Conservation (phyloP, 1,140 invertebrate species). For the Mycetomoellerius zeteki region DNA sequence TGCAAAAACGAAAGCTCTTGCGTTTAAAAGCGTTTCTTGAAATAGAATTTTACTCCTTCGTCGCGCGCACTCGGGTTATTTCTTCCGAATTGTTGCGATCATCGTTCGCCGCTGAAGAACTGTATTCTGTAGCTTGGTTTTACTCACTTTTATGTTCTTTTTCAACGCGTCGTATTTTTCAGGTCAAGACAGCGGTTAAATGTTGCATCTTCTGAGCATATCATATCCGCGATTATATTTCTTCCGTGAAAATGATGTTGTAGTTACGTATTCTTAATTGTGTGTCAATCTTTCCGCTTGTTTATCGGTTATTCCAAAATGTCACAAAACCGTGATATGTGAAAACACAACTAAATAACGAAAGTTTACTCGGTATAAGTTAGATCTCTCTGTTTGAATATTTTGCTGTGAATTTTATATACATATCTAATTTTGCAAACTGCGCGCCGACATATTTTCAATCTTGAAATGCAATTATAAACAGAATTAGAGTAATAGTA, state of each 20-base stretch:
- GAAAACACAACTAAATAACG: too few species aligned
- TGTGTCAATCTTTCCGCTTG: neutral
- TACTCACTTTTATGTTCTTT: conserved; percentile 9
- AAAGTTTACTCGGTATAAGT: too few species aligned
- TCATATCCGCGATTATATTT: neutral
- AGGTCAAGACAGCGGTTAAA: conserved; percentile 17
- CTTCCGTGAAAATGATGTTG: neutral
- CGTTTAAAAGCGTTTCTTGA: neutral
- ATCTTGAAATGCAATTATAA: too few species aligned
- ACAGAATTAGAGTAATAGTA: too few species aligned
- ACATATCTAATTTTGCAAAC: too few species aligned
- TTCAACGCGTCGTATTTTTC: neutral
- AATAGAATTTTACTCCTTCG: conserved; percentile 27
- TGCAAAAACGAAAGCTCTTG: neutral
- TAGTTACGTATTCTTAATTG: neutral
- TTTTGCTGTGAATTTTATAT: too few species aligned
- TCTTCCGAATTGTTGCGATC: conserved; percentile 39
- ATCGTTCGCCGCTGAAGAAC: conserved; percentile 7
- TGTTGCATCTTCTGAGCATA: neutral
- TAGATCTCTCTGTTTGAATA: too few species aligned
- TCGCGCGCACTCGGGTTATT: neutral
- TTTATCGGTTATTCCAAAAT: conserved; percentile 37
- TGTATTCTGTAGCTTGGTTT: conserved; percentile 13
- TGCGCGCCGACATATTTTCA: too few species aligned
- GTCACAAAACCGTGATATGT: too few species aligned